Evolutionary conservation across 2,113 vertebrate species (phyloP).

Genomic region (Callaeas wilsoni): DNA sequence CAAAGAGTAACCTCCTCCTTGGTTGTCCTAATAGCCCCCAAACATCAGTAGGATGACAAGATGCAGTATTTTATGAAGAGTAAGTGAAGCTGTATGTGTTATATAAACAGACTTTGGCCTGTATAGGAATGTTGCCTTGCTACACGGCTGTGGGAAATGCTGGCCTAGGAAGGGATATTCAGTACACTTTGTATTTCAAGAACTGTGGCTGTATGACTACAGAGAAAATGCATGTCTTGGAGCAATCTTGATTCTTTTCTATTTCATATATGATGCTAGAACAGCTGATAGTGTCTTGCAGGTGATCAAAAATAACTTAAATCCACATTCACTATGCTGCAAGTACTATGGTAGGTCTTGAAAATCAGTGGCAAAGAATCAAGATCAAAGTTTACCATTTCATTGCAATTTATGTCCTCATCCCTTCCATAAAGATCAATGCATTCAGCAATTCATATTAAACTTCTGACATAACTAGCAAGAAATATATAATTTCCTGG

Average conservation of each 20-base stretch:
- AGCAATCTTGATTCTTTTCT: not conserved
- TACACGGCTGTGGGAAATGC: not conserved
- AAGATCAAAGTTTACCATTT: not conserved
- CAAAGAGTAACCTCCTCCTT: not conserved
- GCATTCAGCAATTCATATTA: not conserved
- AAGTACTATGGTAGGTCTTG: not conserved
- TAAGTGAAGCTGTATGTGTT: not conserved
- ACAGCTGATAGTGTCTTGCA: not conserved
- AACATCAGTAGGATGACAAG: not conserved
- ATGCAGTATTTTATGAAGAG: not conserved
- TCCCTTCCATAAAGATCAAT: not conserved
- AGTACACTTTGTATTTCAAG: not conserved
- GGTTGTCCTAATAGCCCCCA: not conserved
- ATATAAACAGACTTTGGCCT: not conserved
- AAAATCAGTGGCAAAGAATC: not conserved
- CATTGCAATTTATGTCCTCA: not conserved
- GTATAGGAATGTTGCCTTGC: not conserved
- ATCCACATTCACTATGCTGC: not conserved
- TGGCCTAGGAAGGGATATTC: not conserved
- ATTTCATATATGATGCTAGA: not conserved
- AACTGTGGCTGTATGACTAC: not conserved
- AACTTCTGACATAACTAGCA: not conserved
- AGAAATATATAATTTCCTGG: not conserved
- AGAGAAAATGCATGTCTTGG: not conserved
- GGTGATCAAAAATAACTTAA: not conserved